phyloP scores from a whole-genome alignment of 2,113 vertebrate genomes.

The Gymnorhina tibicen region DNA sequence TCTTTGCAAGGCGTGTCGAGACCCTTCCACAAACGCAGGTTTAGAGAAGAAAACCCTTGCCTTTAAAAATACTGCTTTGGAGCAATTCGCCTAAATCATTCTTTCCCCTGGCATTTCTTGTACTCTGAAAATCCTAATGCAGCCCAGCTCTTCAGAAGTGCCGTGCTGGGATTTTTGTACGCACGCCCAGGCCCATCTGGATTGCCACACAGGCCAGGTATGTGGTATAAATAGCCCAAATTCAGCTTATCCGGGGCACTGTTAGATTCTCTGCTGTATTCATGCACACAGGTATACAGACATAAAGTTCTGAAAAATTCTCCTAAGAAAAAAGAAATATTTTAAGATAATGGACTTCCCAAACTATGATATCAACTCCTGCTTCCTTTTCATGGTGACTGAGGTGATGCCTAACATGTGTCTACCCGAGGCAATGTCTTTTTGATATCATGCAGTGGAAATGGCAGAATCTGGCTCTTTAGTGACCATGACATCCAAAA shows the following conservation, averaged over 20 bases:
- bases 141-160: background rate
- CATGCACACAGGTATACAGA: background rate
- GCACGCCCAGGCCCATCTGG: background rate
- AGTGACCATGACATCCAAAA: constrained; percentile 39
- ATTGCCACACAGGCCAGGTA: background rate
- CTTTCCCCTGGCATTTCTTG: background rate
- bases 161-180: background rate
- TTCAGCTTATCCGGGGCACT: accelerated
- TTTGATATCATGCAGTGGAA: constrained; percentile 2
- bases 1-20: accelerated
- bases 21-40: background rate
- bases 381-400: background rate
- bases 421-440: constrained; percentile 7
- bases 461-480: constrained; percentile 45
- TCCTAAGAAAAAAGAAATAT: background rate
- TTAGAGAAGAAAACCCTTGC: background rate
- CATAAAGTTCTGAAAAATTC: background rate
- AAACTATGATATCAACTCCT: background rate
- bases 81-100: background rate
- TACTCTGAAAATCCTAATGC: background rate
- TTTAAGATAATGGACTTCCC: background rate
- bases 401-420: background rate
- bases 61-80: background rate
- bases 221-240: background rate
- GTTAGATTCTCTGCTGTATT: background rate